Base-by-base conservation (phyloP, 2,113 vertebrate genomes). In the Dicaeum eximium region DNA sequence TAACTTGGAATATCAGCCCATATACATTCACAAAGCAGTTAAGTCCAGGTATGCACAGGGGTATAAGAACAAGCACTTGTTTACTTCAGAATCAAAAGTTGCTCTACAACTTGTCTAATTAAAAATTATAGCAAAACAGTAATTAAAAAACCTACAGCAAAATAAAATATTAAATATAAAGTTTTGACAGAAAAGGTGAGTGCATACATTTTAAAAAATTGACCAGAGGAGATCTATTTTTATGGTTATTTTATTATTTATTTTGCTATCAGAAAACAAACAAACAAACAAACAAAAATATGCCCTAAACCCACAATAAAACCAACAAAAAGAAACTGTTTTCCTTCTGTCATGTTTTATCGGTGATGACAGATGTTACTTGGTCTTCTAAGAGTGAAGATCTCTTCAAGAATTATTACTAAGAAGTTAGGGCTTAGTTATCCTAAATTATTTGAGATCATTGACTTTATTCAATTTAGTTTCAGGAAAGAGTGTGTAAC, bases 401-500 rank as follows among this genome's bases (percentile, higher is more conserved):
- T 51, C 23, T 25, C 56, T 37, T 53, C 12, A 31, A 62, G 31
- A 69, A n/a, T 74, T 69, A 66, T 67, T 96, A 37, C 31, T 84
- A 77, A 75, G 51, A 93, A 91, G 8, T 89, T 86, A 73, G 23
- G 30, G 30, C 7, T 80, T 73, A 62, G 20, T 93, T 95, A 61
- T 90, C 78, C 82, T 85, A 91, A 95, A 91, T 96, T 84, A 65
- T 77, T 33, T 95, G 88, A 90, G 42, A 88, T 88, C 69, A 75
- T 81, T 96, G 66, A 64, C 38, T 95, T 95, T 92, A 97, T 92
- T 95, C 69, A 96, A 95, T 42, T 64, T 83, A 71, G 19, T 93
- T 96, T 64, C 53, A 85, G 61, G 69, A 89, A 89, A 92, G 28
- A 40, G 25, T 62, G 31, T 3, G 58, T 80, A 75, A 71, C 93